Evolutionary conservation across 2,797 vertebrate genomes (phyloP).

Genomic region (Tapirus indicus): DNA sequence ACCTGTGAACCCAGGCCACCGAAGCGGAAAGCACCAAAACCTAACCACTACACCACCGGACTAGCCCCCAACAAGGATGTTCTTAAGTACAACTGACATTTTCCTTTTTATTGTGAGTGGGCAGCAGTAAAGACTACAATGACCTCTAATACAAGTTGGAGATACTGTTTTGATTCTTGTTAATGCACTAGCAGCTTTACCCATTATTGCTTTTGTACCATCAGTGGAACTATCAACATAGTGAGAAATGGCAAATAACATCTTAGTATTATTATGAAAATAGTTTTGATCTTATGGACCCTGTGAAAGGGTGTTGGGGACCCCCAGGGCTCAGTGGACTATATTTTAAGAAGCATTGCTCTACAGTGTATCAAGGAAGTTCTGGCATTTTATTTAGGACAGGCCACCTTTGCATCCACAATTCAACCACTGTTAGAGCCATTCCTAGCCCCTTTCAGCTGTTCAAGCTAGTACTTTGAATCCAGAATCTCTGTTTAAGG

Average conservation of each 20-base stretch:
- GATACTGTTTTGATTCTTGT: neutral
- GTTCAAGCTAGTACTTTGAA: neutral
- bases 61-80: neutral
- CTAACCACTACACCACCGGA: too few species aligned
- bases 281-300: neutral
- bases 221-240: neutral
- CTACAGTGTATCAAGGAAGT: neutral
- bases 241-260: neutral
- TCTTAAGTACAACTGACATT: neutral
- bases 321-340: neutral
- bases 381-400: neutral
- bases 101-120: neutral
- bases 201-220: neutral
- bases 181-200: neutral
- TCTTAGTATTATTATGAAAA: neutral
- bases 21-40: too few species aligned
- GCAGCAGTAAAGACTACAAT: neutral
- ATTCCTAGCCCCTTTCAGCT: neutral
- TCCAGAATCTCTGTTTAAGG: neutral
- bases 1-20: too few species aligned
- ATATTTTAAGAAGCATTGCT: neutral
- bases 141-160: neutral
- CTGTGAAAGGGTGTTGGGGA: neutral
- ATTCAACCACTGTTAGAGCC: neutral
- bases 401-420: neutral